Conservation (phyloP, 92 coral and sea anemone species). For the Porites cylindrica region DNA sequence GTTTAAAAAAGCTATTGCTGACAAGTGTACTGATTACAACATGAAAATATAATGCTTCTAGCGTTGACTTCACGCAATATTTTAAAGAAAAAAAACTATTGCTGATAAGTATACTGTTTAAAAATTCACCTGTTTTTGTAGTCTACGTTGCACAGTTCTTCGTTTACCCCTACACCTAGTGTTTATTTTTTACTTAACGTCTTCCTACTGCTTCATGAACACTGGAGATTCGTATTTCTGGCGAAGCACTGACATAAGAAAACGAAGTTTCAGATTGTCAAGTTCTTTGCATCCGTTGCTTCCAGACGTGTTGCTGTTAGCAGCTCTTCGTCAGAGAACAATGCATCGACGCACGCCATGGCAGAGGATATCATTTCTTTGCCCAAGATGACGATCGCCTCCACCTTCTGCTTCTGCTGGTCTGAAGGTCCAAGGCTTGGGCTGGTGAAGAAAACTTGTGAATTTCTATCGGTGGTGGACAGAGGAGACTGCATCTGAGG, state of each 20-base stretch:
- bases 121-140: conserved; percentile 20
- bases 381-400: neutral
- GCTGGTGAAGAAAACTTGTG: no score
- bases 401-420: no score
- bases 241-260: conserved; percentile 19
- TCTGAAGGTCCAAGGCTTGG: no score
- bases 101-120: conserved; percentile 19
- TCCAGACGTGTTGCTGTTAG: conserved; percentile 19
- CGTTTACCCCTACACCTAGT: conserved; percentile 20
- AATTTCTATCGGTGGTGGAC: no score
- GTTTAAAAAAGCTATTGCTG: neutral
- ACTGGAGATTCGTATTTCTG: conserved; percentile 12
- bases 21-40: no score
- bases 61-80: no score
- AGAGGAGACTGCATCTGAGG: no score
- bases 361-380: conserved; percentile 26
- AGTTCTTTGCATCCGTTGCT: conserved; percentile 13
- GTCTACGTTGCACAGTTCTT: neutral
- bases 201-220: conserved; percentile 26
- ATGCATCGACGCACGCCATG: conserved; percentile 14
- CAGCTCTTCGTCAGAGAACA: conserved; percentile 15
- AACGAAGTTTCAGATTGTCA: conserved; percentile 20
- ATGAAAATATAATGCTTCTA: neutral
- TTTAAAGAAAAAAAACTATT: neutral
- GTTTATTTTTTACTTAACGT: conserved; percentile 9